These are phyloP conservation scores for Montipora capitata DNA, from an alignment of 92 coral and sea anemone genomes.

Conservation along the genomic window DNA sequence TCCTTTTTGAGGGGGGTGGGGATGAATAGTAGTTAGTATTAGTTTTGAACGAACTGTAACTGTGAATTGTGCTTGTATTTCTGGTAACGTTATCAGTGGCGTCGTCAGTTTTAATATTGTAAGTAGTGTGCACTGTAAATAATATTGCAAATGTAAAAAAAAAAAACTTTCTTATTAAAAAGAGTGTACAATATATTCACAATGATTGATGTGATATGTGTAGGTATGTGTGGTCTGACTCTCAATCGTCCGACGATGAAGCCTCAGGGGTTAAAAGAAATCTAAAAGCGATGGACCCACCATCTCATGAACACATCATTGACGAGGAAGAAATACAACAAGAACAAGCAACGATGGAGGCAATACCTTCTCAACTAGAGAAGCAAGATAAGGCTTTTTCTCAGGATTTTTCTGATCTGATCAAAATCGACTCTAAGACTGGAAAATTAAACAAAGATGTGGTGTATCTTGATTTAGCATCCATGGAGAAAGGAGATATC, in stretches of 20 bases:
- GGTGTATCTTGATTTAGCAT: slow-evolving; percentile 87
- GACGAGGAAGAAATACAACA: slow-evolving; percentile 6
- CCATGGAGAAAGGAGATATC: slow-evolving; percentile 91
- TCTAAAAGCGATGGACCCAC: slow-evolving; percentile 78
- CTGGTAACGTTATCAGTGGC: too few relatives aligned
- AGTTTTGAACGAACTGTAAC: too few relatives aligned
- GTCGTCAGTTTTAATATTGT: too few relatives aligned
- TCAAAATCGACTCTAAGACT: slow-evolving; percentile 65
- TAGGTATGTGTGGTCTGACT: slow-evolving; percentile 63
- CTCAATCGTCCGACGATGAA: slow-evolving; percentile 53
- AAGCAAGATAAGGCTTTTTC: slow-evolving; percentile 47
- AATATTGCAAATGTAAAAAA: too few relatives aligned
- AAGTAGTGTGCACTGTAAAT: too few relatives aligned
- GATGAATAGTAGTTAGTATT: too few relatives aligned
- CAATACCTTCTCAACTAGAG: slow-evolving; percentile 30
- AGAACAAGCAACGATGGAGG: slow-evolving; percentile 9
- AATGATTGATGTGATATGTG: background rate
- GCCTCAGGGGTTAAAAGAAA: slow-evolving; percentile 60
- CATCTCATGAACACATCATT: slow-evolving; percentile 40
- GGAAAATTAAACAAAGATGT: slow-evolving; percentile 87
- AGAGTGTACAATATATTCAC: too few relatives aligned
- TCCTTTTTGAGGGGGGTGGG: too few relatives aligned
- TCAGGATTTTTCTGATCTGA: slow-evolving; percentile 79
- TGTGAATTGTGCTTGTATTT: too few relatives aligned
- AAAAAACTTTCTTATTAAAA: too few relatives aligned